Conservation (phyloP, 2,113 vertebrate genomes). For the Sorex fumeus region DNA sequence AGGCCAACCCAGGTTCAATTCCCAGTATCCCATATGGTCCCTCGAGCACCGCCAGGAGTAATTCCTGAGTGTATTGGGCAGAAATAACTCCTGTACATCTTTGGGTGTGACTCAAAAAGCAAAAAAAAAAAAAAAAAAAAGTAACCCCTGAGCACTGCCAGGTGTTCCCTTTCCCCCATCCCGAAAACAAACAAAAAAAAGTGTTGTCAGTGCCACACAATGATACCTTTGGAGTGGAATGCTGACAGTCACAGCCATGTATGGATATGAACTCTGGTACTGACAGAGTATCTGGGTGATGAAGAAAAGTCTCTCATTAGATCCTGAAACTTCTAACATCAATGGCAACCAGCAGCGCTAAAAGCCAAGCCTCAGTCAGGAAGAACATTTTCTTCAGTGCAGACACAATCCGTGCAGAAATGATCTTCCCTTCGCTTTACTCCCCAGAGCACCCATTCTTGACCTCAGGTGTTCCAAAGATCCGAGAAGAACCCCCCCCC, state of each 20-base stretch:
- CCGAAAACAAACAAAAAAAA: too few species aligned
- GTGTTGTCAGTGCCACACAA: background rate
- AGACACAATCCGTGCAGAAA: background rate
- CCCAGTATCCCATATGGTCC: too few species aligned
- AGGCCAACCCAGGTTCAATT: too few species aligned
- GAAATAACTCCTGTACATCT: too few species aligned
- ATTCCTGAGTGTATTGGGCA: too few species aligned
- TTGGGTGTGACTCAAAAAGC: too few species aligned
- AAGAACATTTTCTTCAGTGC: background rate
- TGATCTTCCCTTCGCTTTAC: too few species aligned
- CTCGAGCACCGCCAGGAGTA: too few species aligned
- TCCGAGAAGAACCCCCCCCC: constrained; percentile 12
- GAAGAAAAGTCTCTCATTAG: background rate
- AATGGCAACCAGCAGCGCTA: background rate
- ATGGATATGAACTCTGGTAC: background rate
- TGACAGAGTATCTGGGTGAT: background rate
- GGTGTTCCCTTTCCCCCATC: background rate
- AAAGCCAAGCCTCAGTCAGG: background rate
- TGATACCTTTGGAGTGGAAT: background rate
- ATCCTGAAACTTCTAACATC: background rate
- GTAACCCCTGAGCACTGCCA: too few species aligned
- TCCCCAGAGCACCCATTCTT: background rate
- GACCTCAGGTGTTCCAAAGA: background rate
- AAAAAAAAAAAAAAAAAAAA: background rate
- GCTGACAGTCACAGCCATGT: background rate